phyloP scores from a whole-genome alignment of 2,888 invertebrate genomes.

The Catocala sponsa region DNA sequence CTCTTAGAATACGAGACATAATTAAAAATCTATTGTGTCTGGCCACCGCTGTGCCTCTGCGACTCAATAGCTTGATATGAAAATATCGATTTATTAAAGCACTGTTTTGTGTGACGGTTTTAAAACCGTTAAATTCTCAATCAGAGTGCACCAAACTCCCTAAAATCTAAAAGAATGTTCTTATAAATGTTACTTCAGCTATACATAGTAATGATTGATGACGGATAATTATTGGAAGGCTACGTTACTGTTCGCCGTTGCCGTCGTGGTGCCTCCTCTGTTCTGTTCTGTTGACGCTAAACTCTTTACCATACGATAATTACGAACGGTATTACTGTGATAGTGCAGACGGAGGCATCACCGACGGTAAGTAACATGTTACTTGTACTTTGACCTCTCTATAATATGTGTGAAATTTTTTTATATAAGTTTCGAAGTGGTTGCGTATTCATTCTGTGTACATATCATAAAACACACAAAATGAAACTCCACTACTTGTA shows the following conservation, averaged over 20 bases:
- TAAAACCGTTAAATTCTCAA: no score
- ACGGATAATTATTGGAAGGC: conserved; percentile 82
- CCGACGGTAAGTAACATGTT: conserved; percentile 73
- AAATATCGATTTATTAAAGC: no score
- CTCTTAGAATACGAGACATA: no score
- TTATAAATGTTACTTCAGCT: conserved; percentile 51
- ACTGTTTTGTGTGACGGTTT: no score
- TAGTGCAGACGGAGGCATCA: conserved; percentile 80
- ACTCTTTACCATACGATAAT: conserved; percentile 41
- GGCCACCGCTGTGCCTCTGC: no score
- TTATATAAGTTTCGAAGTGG: conserved; percentile 22
- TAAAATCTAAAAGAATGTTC: conserved; percentile 53
- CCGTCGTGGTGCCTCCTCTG: conserved; percentile 87
- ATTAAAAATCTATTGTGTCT: no score
- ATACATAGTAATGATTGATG: conserved; percentile 79
- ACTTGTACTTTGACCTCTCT: conserved; percentile 11
- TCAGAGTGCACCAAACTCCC: conserved; percentile 16
- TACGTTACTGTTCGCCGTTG: conserved; percentile 64
- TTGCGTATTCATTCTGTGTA: conserved; percentile 27
- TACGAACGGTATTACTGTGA: conserved; percentile 54
- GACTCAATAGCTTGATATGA: no score
- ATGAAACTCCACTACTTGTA: no score
- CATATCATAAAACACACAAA: conserved; percentile 3
- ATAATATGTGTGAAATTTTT: conserved; percentile 30
- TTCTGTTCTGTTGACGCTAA: conserved; percentile 86